Conservation (phyloP, 2,113 vertebrate genomes). For the Platichthys flesus region DNA sequence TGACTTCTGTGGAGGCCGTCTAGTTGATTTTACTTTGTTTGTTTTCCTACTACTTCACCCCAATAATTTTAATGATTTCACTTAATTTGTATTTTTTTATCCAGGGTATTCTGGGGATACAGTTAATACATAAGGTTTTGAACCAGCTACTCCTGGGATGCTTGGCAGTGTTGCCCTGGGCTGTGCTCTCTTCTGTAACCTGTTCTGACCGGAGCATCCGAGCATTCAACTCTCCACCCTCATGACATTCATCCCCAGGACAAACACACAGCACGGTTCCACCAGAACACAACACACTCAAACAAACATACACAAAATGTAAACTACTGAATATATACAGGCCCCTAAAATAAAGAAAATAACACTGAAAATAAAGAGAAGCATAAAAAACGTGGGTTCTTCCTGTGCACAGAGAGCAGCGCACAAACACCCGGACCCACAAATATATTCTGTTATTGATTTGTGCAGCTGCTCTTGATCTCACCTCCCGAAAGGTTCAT, state of each 20-base stretch:
- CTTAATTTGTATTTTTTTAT: constrained; percentile 1
- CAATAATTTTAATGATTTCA: background rate
- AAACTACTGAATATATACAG: background rate
- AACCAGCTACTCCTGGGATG: constrained; percentile 15
- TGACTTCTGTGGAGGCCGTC: background rate
- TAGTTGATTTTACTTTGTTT: background rate
- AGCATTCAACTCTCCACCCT: constrained; percentile 24
- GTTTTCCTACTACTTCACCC: background rate
- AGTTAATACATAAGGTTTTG: constrained; percentile 1
- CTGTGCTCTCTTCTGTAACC: constrained; percentile 35
- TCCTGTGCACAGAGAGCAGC: background rate
- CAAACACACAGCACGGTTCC: background rate
- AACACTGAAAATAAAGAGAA: background rate
- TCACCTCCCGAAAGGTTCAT: background rate
- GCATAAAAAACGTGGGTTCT: background rate
- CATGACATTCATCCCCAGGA: constrained; percentile 29
- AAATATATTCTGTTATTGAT: constrained; percentile 30
- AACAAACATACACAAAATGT: background rate
- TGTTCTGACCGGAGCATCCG: constrained; percentile 30
- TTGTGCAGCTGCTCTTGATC: background rate
- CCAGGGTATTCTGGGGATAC: constrained; percentile 1
- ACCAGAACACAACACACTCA: background rate
- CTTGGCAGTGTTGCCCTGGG: constrained; percentile 4
- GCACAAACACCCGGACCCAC: background rate
- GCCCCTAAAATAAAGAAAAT: background rate